Base-by-base conservation (phyloP, 2,113 vertebrate genomes). In the Oncorhynchus keta region DNA sequence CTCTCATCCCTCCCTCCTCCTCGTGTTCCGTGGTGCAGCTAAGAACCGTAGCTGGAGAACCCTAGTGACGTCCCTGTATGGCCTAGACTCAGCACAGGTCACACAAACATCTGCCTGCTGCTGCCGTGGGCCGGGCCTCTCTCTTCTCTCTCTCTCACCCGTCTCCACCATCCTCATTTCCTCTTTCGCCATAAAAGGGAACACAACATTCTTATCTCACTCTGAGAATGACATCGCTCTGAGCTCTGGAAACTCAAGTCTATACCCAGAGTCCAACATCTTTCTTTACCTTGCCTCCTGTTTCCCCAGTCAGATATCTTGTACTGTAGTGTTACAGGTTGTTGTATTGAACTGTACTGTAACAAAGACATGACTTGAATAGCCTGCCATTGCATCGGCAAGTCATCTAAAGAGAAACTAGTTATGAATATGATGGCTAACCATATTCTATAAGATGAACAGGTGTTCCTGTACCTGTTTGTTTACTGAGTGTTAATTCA, bases 111-210 rank as follows among this genome's bases (percentile, higher is more conserved):
- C 28, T 49, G 68, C 69, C 5, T 71, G 26, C 68, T 55, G n/a
- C 59, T 62, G 59, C n/a, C 32, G 39, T 39, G 5, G 75, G 72
- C 66, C 66, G 62, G 57, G 65, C 18, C 3, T 65, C 11, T 74
- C 75, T 76, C 24, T 48, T n/a, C 73, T 64, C 84, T 26, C 84
- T 26, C 26, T 26, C 22, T 22, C 62, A 6, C 57, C 57, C 57
- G 16, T 26, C 6, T 26, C 62, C 57, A 62, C 71, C 30, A 32
- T 32, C 20, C 74, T 86, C 75, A 83, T 81, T 83, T 88, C 79
- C 77, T 87, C 49, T 70, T 20, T 79, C 81, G 69, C 89, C 89
- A 84, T 91, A 83, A 85, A 91, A 84, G 86, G 90, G 51, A 87
- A 80, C 75, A 45, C 79, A 67, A 79, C 71, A 45, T 80, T 88